phyloP scores from a whole-genome alignment of 2,113 vertebrate genomes.

The Dendropsophus ebraccatus region DNA sequence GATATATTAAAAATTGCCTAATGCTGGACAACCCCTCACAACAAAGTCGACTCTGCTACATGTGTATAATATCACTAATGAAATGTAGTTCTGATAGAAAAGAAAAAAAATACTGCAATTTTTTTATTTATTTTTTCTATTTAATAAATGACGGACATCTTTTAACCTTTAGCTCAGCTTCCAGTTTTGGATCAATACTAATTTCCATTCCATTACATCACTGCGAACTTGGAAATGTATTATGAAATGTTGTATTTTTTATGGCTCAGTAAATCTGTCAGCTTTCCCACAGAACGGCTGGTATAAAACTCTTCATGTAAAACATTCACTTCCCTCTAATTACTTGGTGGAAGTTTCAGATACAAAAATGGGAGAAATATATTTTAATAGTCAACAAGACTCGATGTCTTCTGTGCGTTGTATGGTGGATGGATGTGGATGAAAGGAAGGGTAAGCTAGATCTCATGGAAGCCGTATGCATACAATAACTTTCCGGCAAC shows the following conservation, averaged over 20 bases:
- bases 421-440: too few species aligned
- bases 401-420: background rate
- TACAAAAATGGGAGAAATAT: background rate
- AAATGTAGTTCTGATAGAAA: background rate
- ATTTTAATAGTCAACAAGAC: conserved; percentile 21
- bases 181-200: conserved; percentile 1
- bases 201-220: conserved; percentile 39
- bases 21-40: background rate
- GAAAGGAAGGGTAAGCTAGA: too few species aligned
- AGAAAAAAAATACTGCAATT: background rate
- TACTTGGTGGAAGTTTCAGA: background rate
- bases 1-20: background rate
- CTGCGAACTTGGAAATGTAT: background rate
- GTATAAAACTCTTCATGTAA: conserved; percentile 32
- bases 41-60: background rate
- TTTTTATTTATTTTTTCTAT: background rate
- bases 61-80: background rate
- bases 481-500: too few species aligned
- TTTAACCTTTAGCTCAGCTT: conserved; percentile 31
- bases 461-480: too few species aligned
- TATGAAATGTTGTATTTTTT: conserved; percentile 10
- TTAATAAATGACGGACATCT: conserved; percentile 18
- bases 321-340: background rate
- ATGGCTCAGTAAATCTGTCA: conserved; percentile 19
- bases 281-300: background rate